Percentiles rank a stretch among this genome's conserved stretches.
Evolutionary conservation across 2,888 invertebrate species (phyloP).

Genomic region (Phengaris arion): DNA sequence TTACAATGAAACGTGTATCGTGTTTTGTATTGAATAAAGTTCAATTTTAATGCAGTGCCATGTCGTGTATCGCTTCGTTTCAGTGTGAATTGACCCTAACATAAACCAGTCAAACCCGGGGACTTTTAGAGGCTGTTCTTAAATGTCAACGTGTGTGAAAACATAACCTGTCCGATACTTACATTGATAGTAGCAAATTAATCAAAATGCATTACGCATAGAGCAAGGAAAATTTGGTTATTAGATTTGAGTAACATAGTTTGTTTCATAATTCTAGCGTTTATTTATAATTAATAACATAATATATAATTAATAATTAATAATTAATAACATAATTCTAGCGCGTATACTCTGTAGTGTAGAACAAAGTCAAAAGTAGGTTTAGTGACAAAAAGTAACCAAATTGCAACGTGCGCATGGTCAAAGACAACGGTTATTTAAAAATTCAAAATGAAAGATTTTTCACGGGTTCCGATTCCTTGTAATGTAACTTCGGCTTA

Average conservation of each 20-base stretch:
- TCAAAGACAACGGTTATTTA: neutral
- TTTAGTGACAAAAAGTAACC: neutral
- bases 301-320: no score
- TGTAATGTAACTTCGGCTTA: neutral
- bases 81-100: no score
- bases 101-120: neutral
- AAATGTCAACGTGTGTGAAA: neutral
- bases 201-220: neutral
- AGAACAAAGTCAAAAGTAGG: neutral
- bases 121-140: neutral
- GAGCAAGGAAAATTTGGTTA: neutral
- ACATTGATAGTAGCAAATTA: neutral
- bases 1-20: no score
- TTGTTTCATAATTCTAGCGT: neutral
- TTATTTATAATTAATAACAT: no score
- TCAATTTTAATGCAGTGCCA: no score
- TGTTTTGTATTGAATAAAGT: no score
- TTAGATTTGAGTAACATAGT: neutral
- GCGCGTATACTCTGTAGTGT: neutral
- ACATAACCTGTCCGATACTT: conserved; percentile 14
- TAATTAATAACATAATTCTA: no score
- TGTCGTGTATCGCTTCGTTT: no score
- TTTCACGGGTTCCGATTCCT: neutral
- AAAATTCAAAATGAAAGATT: neutral
- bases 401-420: neutral